Evolutionary conservation across 1,140 invertebrate species (phyloP), one percentile per base, ranked within the genome.

Genomic region (honey bee (Apis mellifera)): DNA sequence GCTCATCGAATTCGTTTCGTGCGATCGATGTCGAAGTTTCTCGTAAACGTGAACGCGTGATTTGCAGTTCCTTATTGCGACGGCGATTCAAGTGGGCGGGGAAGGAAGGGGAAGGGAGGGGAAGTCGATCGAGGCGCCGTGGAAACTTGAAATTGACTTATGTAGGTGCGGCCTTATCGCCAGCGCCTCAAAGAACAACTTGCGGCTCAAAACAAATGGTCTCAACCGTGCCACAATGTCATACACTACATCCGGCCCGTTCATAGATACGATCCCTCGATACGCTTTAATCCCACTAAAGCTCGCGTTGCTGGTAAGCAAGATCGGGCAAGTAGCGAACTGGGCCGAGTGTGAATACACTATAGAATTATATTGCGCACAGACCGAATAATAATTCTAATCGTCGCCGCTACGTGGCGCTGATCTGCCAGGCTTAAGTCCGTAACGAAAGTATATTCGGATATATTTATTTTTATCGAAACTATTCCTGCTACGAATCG

Each of bases 201-300:
- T 86, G 79, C 48, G 75, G 72, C 69, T 71, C 26, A 76, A 86
- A 87, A 87, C 85, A 87, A 86, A 87, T 78, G 84, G 68, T 86
- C 71, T 76, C 65, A 72, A 77, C 42, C 71, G 73, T 73, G 74
- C 69, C 81, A 76, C 84, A 79, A 83, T 86, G 75, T 78, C 71
- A 69, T 87, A 75, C 68, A 83, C 80, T 75, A 78, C 77, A 73
- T 87, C 68, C 74, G 52, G 78, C 85, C 23, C 54, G 78, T 65
- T 73, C 85, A 74, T 79, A 87, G 85, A 87, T 84, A 81, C 77
- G 86, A 87, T 87, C 81, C 77, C 77, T 62, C 85, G 86, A 86
- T 86, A 82, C 85, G 82, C 86, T 87, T 87, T 87, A 87, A 87
- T 87, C 86, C 82, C 65, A 23, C 15, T 70, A 85, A 84, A 87